phyloP scores from a whole-genome alignment of 2,113 vertebrate species.

The Melanocharis versteri region DNA sequence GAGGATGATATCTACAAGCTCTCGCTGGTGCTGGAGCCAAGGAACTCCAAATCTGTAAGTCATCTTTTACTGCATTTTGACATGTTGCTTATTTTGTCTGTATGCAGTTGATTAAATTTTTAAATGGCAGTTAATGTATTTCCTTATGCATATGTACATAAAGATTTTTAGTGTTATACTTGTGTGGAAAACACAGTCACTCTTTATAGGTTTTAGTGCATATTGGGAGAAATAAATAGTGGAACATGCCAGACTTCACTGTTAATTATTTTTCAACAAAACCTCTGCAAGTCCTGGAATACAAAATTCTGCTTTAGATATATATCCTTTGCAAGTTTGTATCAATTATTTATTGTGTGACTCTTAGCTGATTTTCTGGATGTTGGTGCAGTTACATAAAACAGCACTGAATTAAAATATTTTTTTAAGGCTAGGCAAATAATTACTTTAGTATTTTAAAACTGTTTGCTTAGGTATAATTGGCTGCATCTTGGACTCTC shows the following conservation, averaged over 20 bases:
- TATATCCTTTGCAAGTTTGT: neutral
- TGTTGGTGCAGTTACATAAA: neutral
- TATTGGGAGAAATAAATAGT: neutral
- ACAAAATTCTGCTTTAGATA: neutral
- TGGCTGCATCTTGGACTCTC: neutral
- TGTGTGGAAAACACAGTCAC: neutral
- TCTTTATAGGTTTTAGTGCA: neutral
- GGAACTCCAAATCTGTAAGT: conserved; percentile 88
- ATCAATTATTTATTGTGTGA: neutral
- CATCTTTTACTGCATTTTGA: neutral
- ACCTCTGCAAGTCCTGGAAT: neutral
- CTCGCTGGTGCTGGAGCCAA: conserved; percentile 91
- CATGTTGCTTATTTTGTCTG: neutral
- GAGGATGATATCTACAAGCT: conserved; percentile 98
- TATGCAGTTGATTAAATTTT: neutral
- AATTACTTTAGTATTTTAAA: neutral
- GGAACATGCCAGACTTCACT: neutral
- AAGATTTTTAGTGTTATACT: neutral
- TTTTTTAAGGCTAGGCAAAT: neutral
- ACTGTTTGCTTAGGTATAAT: neutral
- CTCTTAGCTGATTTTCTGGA: neutral
- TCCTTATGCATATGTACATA: neutral
- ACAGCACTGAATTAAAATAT: neutral
- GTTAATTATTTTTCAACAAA: neutral
- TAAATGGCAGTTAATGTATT: neutral